Conservation (phyloP, 2,113 vertebrate species). For the Oceanites oceanicus region DNA sequence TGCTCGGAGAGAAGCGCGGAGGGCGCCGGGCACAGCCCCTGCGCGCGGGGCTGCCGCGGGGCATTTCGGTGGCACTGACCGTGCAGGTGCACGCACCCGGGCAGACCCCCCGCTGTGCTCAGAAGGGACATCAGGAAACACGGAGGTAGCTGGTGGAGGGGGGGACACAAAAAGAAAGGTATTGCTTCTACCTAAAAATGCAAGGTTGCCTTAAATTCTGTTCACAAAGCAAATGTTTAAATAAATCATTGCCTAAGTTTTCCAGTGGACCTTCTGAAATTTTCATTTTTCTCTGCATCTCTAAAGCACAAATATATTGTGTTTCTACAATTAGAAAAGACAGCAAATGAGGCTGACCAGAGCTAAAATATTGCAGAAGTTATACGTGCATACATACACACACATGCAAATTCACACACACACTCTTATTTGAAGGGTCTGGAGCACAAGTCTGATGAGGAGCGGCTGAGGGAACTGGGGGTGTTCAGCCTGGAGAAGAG, state of each 20-base stretch:
- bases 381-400: rapidly evolving
- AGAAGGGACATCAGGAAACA: not conserved
- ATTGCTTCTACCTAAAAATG: not conserved
- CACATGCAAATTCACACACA: not conserved
- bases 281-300: not conserved
- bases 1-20: rapidly evolving
- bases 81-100: rapidly evolving
- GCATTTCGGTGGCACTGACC: not conserved
- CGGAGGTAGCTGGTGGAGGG: not conserved
- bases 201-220: not conserved
- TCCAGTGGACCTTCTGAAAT: not conserved
- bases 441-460: too few species aligned
- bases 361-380: not conserved
- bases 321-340: not conserved
- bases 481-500: too few species aligned
- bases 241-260: not conserved
- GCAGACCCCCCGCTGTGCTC: not conserved
- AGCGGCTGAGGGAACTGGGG: too few species aligned
- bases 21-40: not conserved
- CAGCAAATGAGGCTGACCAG: not conserved
- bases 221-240: not conserved
- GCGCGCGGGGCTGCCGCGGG: rapidly evolving
- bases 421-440: too few species aligned
- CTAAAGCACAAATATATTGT: not conserved
- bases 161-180: too few species aligned